A percentile compares a stretch with the other conserved stretches of the same genome.
phyloP scores from a whole-genome alignment of 2,888 invertebrate species.

The Spilarctia lutea region DNA sequence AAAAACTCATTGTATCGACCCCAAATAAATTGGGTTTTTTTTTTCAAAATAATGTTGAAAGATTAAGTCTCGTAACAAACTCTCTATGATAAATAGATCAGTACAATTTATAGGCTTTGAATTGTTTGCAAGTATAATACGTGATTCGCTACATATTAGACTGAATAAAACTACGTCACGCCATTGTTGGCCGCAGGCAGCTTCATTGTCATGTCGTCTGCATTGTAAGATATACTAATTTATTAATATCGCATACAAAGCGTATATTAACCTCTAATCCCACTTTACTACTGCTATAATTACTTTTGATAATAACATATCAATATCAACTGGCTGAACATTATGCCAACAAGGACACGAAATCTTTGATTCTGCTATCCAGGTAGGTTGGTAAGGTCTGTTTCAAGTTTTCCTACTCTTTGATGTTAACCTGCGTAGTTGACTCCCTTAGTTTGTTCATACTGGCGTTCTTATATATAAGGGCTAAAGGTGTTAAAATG shows the following conservation, averaged over 20 bases:
- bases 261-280: background rate
- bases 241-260: background rate
- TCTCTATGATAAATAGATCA: background rate
- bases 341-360: background rate
- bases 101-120: background rate
- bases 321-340: background rate
- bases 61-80: background rate
- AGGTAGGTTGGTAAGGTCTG: too few relatives aligned
- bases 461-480: background rate
- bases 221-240: background rate
- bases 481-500: background rate
- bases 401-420: too few relatives aligned
- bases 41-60: background rate
- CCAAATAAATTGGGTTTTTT: too few relatives aligned
- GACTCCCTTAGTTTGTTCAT: too few relatives aligned
- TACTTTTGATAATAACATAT: background rate
- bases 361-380: too few relatives aligned
- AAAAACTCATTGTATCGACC: too few relatives aligned
- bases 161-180: conserved; percentile 5
- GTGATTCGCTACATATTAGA: background rate
- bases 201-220: background rate
- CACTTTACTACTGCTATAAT: background rate
- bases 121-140: background rate
- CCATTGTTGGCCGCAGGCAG: background rate
- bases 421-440: too few relatives aligned